Evolutionary conservation across 2,113 vertebrate genomes (phyloP), one percentile per base, ranked within the genome.

Genomic region (Zapornia atra): DNA sequence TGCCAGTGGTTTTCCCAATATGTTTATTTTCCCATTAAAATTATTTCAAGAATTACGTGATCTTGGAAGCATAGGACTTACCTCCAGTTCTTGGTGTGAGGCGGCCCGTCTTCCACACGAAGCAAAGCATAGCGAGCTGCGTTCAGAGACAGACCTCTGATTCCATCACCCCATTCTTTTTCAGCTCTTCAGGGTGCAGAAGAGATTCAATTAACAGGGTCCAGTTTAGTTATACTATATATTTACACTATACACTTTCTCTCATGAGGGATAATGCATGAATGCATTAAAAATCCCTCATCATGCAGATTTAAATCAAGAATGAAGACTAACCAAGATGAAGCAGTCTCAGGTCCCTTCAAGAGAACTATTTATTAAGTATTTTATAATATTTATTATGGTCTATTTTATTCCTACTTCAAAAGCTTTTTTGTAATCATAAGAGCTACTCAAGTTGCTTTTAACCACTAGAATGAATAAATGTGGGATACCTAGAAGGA

Each of bases 51-150:
- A 81, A 36, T 4, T 31, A 22, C 1, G 2, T 16, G 17, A 68
- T 68, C 11, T n/a, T 4, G 1, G 44, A 73, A 82, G 42, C 4
- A 2, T 1, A 25, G 10, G 20, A 38, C 12, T n/a, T 96, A 99
- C 99, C 99, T 99, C 99, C 99, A 99, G 98, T 99, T 99, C 97
- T 99, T 99, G 31, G 99, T 99, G 97, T 99, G 99, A 22, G 98
- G 99, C 9, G 99, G 98, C 4, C 99, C 98, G 0, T 99, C 99
- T 91, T 99, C 99, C 25, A 99, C 98, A 12, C 99, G 98, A 86
- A 99, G 98, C 44, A 99, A 98, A 76, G 99, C 99, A 2, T 99
- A 99, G 69, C 99, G 99, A 79, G 99, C 99, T 4, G 99, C 99
- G 4, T 99, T 99, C 20, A 99, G 98, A 0, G 99, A 99, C 70